These are phyloP conservation scores for Phyllotis vaccarum DNA, from an alignment of 2,797 vertebrate species.

Conservation along the genomic window DNA sequence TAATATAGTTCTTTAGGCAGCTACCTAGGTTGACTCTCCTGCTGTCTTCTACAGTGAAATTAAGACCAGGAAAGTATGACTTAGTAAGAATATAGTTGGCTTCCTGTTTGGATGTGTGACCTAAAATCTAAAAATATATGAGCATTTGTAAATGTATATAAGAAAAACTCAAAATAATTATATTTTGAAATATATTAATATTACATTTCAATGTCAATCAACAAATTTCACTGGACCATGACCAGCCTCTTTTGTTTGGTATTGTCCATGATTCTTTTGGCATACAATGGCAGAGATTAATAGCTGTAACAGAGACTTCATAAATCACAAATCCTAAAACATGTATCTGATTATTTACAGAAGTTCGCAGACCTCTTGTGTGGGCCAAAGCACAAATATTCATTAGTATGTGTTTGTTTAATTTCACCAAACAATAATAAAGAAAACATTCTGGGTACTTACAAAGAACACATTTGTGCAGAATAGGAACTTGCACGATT, in stretches of 20 bases:
- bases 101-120: neutral
- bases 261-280: neutral
- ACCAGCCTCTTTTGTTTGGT: neutral
- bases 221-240: neutral
- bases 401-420: neutral
- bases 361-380: neutral
- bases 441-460: neutral
- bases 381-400: neutral
- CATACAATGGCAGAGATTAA: neutral
- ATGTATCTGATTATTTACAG: neutral
- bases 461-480: neutral
- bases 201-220: neutral
- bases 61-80: neutral
- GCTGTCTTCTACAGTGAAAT: neutral
- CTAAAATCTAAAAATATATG: neutral
- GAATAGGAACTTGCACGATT: neutral
- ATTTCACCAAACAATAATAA: neutral
- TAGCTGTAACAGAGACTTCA: neutral
- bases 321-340: neutral
- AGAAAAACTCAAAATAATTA: slow-evolving; percentile 25
- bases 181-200: neutral
- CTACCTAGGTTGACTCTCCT: neutral
- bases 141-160: neutral
- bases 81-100: neutral
- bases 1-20: neutral